Evolutionary conservation across 2,797 vertebrate species (phyloP).

Genomic region (Malacoctenus gilli): DNA sequence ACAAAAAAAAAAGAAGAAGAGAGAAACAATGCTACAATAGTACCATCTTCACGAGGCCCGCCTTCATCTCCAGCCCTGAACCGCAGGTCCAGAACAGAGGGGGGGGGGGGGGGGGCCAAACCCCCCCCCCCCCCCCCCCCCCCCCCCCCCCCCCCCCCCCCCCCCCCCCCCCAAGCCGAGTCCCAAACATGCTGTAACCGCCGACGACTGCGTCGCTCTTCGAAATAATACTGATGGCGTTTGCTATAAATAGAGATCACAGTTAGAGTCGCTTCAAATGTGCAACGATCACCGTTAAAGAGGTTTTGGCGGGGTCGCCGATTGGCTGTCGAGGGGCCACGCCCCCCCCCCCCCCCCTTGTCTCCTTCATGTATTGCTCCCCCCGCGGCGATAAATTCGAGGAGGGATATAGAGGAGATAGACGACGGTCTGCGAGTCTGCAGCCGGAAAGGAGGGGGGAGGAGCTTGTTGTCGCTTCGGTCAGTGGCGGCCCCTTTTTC

Average conservation of each 20-base stretch:
- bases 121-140: constrained; percentile 10
- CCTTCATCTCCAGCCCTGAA: constrained; percentile 10
- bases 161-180: constrained; percentile 12
- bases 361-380: constrained; percentile 67
- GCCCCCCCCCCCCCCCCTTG: no score
- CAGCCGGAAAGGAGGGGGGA: no score
- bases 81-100: constrained; percentile 25
- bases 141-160: constrained; percentile 10
- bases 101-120: no score
- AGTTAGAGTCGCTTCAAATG: constrained; percentile 69
- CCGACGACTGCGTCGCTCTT: constrained; percentile 36
- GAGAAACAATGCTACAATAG: constrained; percentile 76
- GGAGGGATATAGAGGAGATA: constrained; percentile 19
- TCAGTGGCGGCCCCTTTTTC: constrained; percentile 30
- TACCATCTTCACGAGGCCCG: constrained; percentile 51
- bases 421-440: no score
- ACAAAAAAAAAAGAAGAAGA: constrained; percentile 40
- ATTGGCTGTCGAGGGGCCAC: constrained; percentile 16
- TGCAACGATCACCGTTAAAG: constrained; percentile 68
- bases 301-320: constrained; percentile 52
- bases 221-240: constrained; percentile 75
- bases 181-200: constrained; percentile 40
- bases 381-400: constrained; percentile 35
- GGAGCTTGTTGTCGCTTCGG: no score
- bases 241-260: constrained; percentile 71